phyloP scores from a whole-genome alignment of 37 sponge, comb jelly and placozoan genomes.

The Sycon ciliatum region DNA sequence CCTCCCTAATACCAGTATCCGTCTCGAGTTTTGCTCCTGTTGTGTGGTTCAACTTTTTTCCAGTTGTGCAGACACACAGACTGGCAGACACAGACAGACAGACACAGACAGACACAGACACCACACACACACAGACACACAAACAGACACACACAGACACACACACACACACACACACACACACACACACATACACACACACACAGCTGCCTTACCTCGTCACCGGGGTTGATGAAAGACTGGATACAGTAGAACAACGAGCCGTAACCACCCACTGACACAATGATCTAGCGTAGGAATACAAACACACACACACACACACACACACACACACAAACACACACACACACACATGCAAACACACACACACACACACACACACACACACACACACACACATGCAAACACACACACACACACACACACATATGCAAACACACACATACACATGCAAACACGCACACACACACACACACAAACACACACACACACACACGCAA shows the following conservation, averaged over 20 bases:
- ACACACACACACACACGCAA: too few species aligned
- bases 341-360: too few species aligned
- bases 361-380: too few species aligned
- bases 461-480: too few species aligned
- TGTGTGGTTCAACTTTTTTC: too few species aligned
- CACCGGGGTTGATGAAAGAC: slow-evolving; percentile 72
- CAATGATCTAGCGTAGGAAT: slow-evolving; percentile 35
- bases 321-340: too few species aligned
- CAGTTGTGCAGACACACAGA: neutral
- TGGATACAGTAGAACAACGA: slow-evolving; percentile 52
- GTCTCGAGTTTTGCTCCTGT: too few species aligned
- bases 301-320: neutral
- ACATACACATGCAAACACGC: too few species aligned
- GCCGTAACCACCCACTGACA: slow-evolving; percentile 72
- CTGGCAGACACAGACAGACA: neutral
- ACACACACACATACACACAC: neutral
- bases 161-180: neutral
- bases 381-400: too few species aligned
- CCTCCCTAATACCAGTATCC: too few species aligned
- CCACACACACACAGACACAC: neutral
- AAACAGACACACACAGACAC: neutral
- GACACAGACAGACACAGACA: neutral
- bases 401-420: too few species aligned
- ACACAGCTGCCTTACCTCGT: slow-evolving; percentile 62
- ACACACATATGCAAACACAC: too few species aligned